Evolutionary conservation across 2,888 invertebrate genomes (phyloP).

Genomic region (Apamea crenata): DNA sequence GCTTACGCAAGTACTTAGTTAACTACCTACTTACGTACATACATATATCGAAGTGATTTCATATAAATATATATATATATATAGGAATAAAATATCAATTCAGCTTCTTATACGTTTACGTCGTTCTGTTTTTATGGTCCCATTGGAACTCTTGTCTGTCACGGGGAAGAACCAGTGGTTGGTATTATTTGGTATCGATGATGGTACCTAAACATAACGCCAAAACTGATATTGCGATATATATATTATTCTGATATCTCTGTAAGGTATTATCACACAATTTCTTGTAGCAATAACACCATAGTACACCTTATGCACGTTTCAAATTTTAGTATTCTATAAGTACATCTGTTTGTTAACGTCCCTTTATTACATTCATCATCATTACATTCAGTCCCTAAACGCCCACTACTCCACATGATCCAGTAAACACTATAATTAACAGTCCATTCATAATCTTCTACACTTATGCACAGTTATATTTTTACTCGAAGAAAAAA

Average conservation of each 20-base stretch:
- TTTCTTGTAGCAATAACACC: not conserved
- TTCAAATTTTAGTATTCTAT: not conserved
- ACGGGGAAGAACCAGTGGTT: not conserved
- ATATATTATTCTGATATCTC: not conserved
- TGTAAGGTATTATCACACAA: not conserved
- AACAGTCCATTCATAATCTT: not conserved
- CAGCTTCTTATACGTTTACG: not conserved
- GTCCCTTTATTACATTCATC: not conserved
- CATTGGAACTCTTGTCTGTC: not conserved
- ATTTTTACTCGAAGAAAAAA: slow-evolving; percentile 20
- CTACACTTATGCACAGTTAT: not conserved
- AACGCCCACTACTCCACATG: not conserved
- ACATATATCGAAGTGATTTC: slow-evolving; percentile 2
- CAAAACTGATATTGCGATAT: not conserved
- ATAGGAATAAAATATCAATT: not conserved
- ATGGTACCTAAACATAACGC: not conserved
- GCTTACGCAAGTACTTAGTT: slow-evolving; percentile 23
- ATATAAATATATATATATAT: not conserved
- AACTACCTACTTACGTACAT: not conserved
- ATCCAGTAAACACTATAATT: not conserved
- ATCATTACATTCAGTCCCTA: not conserved
- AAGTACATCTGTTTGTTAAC: not conserved
- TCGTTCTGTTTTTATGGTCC: not conserved
- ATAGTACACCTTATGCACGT: not conserved
- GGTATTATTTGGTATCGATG: not conserved